A percentile compares a stretch with the other conserved stretches of the same genome.
Conservation (phyloP, 92 coral and sea anemone genomes). For the Porites lobata region DNA sequence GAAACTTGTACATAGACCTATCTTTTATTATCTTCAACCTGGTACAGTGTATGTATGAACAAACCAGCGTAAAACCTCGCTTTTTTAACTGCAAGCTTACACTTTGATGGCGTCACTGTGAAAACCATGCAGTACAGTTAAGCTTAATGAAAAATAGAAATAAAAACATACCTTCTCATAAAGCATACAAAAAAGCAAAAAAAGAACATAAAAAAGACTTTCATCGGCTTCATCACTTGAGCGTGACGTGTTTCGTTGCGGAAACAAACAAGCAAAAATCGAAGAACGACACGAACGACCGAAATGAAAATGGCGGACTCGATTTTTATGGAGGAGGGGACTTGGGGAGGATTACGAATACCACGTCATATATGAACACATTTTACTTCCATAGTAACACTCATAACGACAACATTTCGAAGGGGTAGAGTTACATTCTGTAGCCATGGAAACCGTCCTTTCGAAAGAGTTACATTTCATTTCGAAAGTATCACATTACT, state of each 20-base stretch:
- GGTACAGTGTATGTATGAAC: too few relatives aligned
- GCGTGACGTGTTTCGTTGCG: not conserved
- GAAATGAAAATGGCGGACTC: not conserved
- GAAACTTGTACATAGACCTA: too few relatives aligned
- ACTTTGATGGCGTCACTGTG: too few relatives aligned
- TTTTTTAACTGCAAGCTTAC: too few relatives aligned
- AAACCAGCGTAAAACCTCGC: not conserved
- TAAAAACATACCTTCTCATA: not conserved
- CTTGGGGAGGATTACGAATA: not conserved
- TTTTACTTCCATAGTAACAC: not conserved
- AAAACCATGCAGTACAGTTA: too few relatives aligned
- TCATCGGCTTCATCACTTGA: not conserved
- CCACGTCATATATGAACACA: not conserved
- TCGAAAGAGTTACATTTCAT: not conserved
- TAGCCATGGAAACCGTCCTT: too few relatives aligned
- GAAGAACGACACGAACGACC: not conserved
- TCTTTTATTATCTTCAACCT: too few relatives aligned
- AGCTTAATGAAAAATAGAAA: not conserved
- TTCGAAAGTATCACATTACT: too few relatives aligned
- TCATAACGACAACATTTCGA: not conserved
- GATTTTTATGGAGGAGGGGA: not conserved
- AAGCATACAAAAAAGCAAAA: not conserved
- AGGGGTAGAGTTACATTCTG: not conserved
- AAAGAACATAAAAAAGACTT: not conserved
- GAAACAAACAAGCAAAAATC: not conserved